These are phyloP conservation scores for Nomada flava DNA, from an alignment of 2,888 invertebrate species.

Conservation along the genomic window DNA sequence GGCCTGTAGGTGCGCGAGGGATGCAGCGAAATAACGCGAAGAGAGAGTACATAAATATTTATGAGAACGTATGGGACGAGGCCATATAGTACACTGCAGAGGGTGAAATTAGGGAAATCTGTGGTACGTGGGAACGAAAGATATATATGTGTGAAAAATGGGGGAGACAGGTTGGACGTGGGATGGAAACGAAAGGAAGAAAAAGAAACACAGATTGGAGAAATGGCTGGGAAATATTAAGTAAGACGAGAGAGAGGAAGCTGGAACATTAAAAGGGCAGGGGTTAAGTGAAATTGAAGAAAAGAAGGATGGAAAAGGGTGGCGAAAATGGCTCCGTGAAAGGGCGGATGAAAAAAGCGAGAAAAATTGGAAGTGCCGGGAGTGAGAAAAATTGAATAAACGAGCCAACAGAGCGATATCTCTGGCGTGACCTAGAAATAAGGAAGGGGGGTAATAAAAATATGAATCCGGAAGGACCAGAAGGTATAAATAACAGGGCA, in stretches of 20 bases:
- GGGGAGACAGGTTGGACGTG: neutral
- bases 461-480: no score
- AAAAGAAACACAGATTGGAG: neutral
- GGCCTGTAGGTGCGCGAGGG: neutral
- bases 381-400: conserved; percentile 4
- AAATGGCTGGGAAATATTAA: conserved; percentile 18
- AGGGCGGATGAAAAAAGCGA: neutral
- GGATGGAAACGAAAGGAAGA: neutral
- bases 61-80: neutral
- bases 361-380: conserved; percentile 1
- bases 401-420: neutral
- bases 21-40: neutral
- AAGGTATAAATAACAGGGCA: no score
- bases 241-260: neutral
- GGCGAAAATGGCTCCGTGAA: neutral
- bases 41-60: conserved; percentile 26
- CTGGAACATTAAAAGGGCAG: neutral
- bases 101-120: neutral
- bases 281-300: neutral
- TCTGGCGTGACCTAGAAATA: neutral
- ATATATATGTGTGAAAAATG: neutral
- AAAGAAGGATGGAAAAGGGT: neutral
- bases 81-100: neutral
- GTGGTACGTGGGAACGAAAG: neutral
- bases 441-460: neutral